Evolutionary conservation across 1,140 invertebrate genomes (phyloP).

Genomic region (Lutraria rhynchaena): DNA sequence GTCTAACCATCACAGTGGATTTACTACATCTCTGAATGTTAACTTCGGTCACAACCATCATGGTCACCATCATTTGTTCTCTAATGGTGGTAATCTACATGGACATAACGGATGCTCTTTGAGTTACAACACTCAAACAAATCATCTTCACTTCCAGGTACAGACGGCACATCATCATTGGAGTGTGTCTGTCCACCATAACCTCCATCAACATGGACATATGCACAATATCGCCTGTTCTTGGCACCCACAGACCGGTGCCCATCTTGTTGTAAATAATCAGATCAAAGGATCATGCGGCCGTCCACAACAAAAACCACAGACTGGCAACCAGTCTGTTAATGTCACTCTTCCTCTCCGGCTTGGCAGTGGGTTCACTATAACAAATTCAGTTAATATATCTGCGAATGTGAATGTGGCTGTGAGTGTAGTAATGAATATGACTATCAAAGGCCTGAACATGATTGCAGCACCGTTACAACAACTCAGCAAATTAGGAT

Average conservation of each 20-base stretch:
- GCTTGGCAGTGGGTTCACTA: constrained; percentile 11
- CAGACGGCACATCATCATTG: constrained; percentile 32
- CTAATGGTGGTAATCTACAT: constrained; percentile 41
- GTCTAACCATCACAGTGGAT: constrained; percentile 45
- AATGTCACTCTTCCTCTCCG: neutral
- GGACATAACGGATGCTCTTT: constrained; percentile 30
- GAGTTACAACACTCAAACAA: constrained; percentile 26
- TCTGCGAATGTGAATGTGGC: neutral
- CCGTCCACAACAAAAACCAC: neutral
- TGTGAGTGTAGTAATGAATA: constrained; percentile 22
- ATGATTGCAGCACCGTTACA: constrained; percentile 19
- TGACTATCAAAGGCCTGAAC: constrained; percentile 31
- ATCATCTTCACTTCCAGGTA: constrained; percentile 18
- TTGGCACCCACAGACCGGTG: constrained; percentile 49
- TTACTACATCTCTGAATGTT: constrained; percentile 46
- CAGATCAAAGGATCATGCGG: constrained; percentile 13
- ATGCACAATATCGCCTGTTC: constrained; percentile 29
- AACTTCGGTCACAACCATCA: constrained; percentile 38
- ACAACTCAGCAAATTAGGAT: neutral
- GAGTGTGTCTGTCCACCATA: neutral
- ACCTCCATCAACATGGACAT: neutral
- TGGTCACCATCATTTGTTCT: constrained; percentile 37
- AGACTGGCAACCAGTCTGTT: neutral
- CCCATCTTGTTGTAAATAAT: constrained; percentile 27
- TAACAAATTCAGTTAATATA: no score